Base-by-base conservation (phyloP, 2,113 vertebrate species). In the Ptyas mucosa region DNA sequence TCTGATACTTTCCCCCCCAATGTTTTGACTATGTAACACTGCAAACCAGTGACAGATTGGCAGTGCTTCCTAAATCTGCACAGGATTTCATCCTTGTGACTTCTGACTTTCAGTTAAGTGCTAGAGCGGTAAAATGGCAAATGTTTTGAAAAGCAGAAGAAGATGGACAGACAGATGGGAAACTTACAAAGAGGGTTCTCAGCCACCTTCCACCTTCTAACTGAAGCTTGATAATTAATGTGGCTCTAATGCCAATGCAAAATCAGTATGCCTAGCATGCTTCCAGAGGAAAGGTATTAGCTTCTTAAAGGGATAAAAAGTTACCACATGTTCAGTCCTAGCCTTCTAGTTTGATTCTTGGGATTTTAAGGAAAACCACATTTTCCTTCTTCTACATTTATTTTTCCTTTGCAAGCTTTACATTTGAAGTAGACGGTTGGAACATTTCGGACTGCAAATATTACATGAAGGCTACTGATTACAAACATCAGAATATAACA, bases 161-260 rank as follows among this genome's bases (percentile, higher is more conserved):
- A 64, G 90, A 93, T 86, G 87, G 93, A 93, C 93, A 54, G 87
- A 89, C 87, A 89, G 90, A 93, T 91, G 93, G 87, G 69, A 89
- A 85, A 85, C 46, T 91, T 90, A 49, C 87, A 20, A 85, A 91
- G 64, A 91, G 54, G 8, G 85, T 85, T 89, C 91, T 91, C 54
- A 61, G 90, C 93, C 93, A 93, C 86, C 90, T 93, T 90, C 64
- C 54, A 85, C 15, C 46, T n/a, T 93, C 90, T 54, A 91, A 91
- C 86, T 89, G 46, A 57, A 91, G 54, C n/a, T 39, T n/a, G 90
- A 89, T 93, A 91, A 93, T 91, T 89, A 89, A 91, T 86, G 54
- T 85, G 87, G 54, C 54, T 86, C 24, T 20, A n/a, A 24, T 64
- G 87, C 69, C 69, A 91, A 34, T 3, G 18, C 53, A 58, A 26